These are phyloP conservation scores for Serilophus lunatus DNA, from an alignment of 2,113 vertebrate genomes.

Conservation along the genomic window DNA sequence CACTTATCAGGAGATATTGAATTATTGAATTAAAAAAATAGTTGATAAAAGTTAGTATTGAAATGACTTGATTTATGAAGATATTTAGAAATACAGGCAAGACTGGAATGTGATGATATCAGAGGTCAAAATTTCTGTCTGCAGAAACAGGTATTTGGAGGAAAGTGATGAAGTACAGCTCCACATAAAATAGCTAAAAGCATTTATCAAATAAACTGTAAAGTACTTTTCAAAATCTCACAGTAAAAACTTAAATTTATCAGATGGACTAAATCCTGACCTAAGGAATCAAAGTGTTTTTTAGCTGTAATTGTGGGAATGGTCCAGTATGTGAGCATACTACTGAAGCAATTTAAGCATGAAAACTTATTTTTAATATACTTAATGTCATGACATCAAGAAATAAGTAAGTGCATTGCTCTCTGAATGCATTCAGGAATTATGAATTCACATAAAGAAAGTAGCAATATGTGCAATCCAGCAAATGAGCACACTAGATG, in stretches of 20 bases:
- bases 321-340: neutral
- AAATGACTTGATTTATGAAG: conserved; percentile 55
- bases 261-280: conserved; percentile 16
- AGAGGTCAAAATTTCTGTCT: conserved; percentile 60
- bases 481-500: neutral
- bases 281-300: neutral
- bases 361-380: neutral
- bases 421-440: neutral
- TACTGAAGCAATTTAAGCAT: neutral
- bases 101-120: conserved; percentile 50
- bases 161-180: conserved; percentile 32
- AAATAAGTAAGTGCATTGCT: neutral
- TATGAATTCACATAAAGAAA: neutral
- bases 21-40: conserved; percentile 39
- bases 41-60: conserved; percentile 24
- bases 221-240: conserved; percentile 24
- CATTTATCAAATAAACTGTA: conserved; percentile 39
- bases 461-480: neutral
- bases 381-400: neutral
- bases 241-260: conserved; percentile 30
- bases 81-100: conserved; percentile 7
- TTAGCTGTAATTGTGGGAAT: neutral
- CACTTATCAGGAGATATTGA: neutral
- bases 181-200: conserved; percentile 32
- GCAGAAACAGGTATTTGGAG: conserved; percentile 36